Evolutionary conservation across 2,113 vertebrate species (phyloP), one percentile per base, ranked within the genome.

Genomic region (Xiphorhynchus elegans): DNA sequence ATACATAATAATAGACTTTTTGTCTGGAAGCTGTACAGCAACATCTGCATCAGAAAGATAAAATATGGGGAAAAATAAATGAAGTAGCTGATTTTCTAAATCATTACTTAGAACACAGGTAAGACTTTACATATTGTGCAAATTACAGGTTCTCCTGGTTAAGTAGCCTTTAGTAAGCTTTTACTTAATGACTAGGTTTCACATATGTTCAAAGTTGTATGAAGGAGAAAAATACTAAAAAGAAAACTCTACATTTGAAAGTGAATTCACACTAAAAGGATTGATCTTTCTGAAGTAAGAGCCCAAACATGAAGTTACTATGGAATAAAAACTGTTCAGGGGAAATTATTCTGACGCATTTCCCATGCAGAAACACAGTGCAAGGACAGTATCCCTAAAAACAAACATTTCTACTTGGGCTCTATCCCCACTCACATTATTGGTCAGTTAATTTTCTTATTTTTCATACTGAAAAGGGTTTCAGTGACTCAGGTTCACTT

Each of bases 1-100:
- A 86, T 99, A 99, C 99, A 99, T 99, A 97, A 99, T 98, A 98
- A 99, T 99, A 89, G 99, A 99, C 97, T 99, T 99, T 96, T 99
- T 99, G 97, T 99, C 99, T 73, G 99, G 99, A 87, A 99, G 97
- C 93, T 98, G 99, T 64, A 99, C 99, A 11, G 99, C 99, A 96
- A 99, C 98, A 87, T 99, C 99, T 99, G 95, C 42, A 97, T 83
- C 55, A 67, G 62, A 95, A 93, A 95, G 77, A 95, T 17, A 91
- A 96, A 95, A 89, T 5, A 63, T 1, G 4, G 9, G 11, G 15
- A 8, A 80, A 95, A 58, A 85, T 14, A 84, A 90, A 68, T 52
- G 2, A 95, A 64, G 56, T 44, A 50, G 67, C 49, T 46, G 60
- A 33, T 66, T 94, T 96, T 77, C 84, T 55, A 39, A 85, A 92